Conservation (phyloP, 2,888 invertebrate genomes). For the Periphyllus acericola region DNA sequence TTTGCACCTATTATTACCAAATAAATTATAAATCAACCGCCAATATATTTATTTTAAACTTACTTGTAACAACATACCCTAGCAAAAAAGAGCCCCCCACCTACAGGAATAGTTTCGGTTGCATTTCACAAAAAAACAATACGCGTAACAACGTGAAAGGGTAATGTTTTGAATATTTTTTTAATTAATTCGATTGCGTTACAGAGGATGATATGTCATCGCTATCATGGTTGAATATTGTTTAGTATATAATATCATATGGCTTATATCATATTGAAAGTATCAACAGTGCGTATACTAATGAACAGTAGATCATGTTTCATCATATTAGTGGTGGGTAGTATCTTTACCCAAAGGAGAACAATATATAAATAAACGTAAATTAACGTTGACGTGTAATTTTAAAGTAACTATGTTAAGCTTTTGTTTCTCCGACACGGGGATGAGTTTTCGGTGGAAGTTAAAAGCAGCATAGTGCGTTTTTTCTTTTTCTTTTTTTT, state of each 20-base stretch:
- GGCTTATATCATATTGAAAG: not conserved
- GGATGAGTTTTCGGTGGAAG: not conserved
- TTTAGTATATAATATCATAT: conserved; percentile 20
- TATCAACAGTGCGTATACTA: conserved; percentile 4
- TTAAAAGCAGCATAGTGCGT: not conserved
- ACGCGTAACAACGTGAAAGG: not conserved
- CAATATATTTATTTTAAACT: no score
- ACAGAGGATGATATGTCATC: not conserved
- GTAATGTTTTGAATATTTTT: not conserved
- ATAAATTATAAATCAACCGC: no score
- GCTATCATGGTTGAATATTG: not conserved
- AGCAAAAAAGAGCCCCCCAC: no score
- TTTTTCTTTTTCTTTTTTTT: conserved; percentile 6
- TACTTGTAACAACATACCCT: no score
- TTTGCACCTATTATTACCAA: no score
- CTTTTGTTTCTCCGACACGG: conserved; percentile 36
- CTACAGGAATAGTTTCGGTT: not conserved
- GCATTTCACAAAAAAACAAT: not conserved
- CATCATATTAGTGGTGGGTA: conserved; percentile 15
- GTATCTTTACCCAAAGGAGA: conserved; percentile 18
- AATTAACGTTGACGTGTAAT: conserved; percentile 50
- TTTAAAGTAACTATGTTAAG: conserved; percentile 40
- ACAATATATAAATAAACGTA: conserved; percentile 32
- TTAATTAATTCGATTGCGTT: not conserved
- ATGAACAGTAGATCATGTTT: conserved; percentile 43